phyloP scores from a whole-genome alignment of 2,113 vertebrate species.

The Lepus timidus region DNA sequence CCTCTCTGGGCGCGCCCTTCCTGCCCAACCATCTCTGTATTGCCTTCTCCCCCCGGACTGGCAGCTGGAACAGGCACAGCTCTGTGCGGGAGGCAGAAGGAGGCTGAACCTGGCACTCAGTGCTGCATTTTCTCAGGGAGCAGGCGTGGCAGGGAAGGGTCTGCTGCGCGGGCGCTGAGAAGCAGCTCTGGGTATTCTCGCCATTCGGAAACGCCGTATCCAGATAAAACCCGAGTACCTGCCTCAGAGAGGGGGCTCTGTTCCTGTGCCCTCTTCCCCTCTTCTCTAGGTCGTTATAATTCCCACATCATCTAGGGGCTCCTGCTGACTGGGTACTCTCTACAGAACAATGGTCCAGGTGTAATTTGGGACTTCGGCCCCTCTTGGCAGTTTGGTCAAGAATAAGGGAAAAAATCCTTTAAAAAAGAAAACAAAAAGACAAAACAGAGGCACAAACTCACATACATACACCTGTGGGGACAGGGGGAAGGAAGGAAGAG shows the following conservation, averaged over 20 bases:
- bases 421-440: too few species aligned
- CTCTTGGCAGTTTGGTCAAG: too few species aligned
- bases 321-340: background rate
- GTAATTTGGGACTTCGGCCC: background rate
- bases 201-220: background rate
- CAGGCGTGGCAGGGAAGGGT: background rate
- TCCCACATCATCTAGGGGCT: background rate
- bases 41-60: background rate
- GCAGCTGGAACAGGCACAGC: background rate
- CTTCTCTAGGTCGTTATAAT: background rate
- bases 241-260: background rate
- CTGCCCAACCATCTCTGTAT: background rate
- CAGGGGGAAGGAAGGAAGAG: too few species aligned
- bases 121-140: background rate
- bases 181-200: background rate
- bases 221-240: background rate
- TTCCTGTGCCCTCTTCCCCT: background rate
- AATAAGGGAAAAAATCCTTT: background rate
- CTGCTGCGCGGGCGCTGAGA: background rate
- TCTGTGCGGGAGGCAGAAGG: background rate
- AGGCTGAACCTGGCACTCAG: background rate
- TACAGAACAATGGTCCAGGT: too few species aligned
- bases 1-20: background rate
- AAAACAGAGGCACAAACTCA: background rate
- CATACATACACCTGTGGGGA: background rate